Conservation (phyloP, 2,113 vertebrate species). For the Chunga burmeisteri region DNA sequence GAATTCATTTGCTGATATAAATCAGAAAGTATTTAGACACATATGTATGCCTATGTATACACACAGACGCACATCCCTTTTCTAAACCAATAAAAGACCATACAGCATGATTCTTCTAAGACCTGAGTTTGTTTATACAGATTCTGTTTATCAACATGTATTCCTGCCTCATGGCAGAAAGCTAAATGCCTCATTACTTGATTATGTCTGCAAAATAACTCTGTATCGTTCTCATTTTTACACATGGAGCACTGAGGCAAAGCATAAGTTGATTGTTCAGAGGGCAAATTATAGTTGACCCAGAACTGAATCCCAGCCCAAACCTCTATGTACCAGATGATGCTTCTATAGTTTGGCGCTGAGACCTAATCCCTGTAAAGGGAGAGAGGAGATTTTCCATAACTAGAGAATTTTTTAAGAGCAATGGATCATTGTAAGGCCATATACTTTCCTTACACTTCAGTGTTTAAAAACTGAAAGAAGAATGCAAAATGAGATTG, state of each 20-base stretch:
- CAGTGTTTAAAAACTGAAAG: neutral
- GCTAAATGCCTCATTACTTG: neutral
- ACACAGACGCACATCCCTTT: neutral
- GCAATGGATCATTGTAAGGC: neutral
- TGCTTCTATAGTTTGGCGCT: neutral
- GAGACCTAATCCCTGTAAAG: neutral
- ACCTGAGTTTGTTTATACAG: neutral
- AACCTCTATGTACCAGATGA: neutral
- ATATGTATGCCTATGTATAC: too few relatives aligned
- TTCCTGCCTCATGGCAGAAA: neutral
- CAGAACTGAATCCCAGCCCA: neutral
- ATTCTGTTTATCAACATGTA: neutral
- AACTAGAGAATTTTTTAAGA: neutral
- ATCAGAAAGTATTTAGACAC: neutral
- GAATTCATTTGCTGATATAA: neutral
- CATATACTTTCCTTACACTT: neutral
- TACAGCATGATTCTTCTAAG: neutral
- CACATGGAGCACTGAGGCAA: neutral
- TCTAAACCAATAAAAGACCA: neutral
- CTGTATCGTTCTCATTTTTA: slow-evolving; percentile 2
- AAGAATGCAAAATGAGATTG: neutral
- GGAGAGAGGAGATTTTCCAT: neutral
- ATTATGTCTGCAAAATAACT: slow-evolving; percentile 3
- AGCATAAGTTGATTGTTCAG: slow-evolving; percentile 5
- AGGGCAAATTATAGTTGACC: neutral